Base-by-base conservation (phyloP, 2,797 vertebrate species). In the Threskiornis aethiopicus region DNA sequence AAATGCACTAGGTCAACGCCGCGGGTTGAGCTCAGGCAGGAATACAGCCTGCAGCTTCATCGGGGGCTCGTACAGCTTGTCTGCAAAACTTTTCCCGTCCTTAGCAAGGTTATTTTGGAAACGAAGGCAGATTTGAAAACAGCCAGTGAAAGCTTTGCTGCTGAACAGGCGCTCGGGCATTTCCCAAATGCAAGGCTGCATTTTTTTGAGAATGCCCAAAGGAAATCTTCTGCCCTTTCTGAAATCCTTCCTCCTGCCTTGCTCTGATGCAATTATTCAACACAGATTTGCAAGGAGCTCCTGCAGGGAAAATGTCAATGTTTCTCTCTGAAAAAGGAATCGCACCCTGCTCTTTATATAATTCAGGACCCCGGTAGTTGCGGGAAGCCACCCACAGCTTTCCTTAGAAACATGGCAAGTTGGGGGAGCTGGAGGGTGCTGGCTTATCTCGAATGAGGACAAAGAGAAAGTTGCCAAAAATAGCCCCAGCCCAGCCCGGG, bases 301-400 rank as follows among this genome's bases (percentile, higher is more conserved):
- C 84, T 71, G 84, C 46, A 59, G 66, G 62, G 64, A 3, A 66
- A 66, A 89, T 62, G 16, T 67, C 87, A 64, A 21, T 25, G 33
- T 71, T 91, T 82, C 24, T 51, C 29, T 84, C 85, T 69, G 69
- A 84, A 91, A 88, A 79, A 76, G 69, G 66, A 90, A 93, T 82
- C 76, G 94, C 65, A 16, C 49, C 8, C 88, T 39, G 54, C 58
- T 84, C 65, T 79, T 87, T 84, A 93, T 0, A 4, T 70, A 90
- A 92, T 84, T 90, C 11, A 6, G 44, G 80, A 58, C 85, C 59
- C 76, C 52, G 9, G 13, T 76, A 88, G 77, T 84, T 70, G 35
- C 20, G 3, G 93, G 73, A 94, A 96, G 73, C 94, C 89, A 93
- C 94, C 96, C 83, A 92, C 92, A 78, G 78, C 82, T 96, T 88